Conservation (phyloP, 2,113 vertebrate species). For the Cololabis saira region DNA sequence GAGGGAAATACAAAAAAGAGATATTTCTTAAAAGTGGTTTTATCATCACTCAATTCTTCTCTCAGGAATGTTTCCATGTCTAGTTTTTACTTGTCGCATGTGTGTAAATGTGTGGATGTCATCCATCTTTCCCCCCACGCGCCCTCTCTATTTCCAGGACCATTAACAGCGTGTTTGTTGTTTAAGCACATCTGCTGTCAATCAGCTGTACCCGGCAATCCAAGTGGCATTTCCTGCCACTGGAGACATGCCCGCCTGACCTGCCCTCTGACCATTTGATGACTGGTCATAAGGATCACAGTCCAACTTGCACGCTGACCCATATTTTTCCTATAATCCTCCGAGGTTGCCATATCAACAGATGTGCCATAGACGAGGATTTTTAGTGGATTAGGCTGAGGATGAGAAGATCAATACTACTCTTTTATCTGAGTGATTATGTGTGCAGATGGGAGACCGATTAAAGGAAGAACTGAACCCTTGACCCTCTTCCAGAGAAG, state of each 20-base stretch:
- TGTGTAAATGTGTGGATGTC: conserved; percentile 25
- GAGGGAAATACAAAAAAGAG: conserved; percentile 46
- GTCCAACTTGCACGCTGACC: conserved; percentile 11
- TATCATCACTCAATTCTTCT: conserved; percentile 59
- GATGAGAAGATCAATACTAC: conserved; percentile 8
- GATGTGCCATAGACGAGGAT: conserved; percentile 15
- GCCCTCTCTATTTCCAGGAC: conserved; percentile 52
- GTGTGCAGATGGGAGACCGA: conserved; percentile 9
- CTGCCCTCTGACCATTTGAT: conserved; percentile 42
- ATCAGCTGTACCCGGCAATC: conserved; percentile 75
- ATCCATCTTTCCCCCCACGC: conserved; percentile 34
- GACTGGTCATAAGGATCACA: conserved; percentile 29
- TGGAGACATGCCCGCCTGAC: conserved; percentile 47
- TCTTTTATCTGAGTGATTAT: neutral
- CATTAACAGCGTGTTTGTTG: conserved; percentile 56
- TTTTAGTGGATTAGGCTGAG: neutral
- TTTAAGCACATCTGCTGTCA: conserved; percentile 84
- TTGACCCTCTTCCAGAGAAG: neutral
- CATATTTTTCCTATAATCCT: conserved; percentile 17
- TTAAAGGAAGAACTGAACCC: conserved; percentile 7
- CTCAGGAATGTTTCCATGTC: conserved; percentile 35
- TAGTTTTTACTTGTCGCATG: conserved; percentile 20
- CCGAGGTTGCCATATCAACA: conserved; percentile 44
- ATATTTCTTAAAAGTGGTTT: conserved; percentile 46
- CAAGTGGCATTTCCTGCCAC: conserved; percentile 78